phyloP scores from a whole-genome alignment of 2,797 vertebrate species.

The Sebastes paucispinis region DNA sequence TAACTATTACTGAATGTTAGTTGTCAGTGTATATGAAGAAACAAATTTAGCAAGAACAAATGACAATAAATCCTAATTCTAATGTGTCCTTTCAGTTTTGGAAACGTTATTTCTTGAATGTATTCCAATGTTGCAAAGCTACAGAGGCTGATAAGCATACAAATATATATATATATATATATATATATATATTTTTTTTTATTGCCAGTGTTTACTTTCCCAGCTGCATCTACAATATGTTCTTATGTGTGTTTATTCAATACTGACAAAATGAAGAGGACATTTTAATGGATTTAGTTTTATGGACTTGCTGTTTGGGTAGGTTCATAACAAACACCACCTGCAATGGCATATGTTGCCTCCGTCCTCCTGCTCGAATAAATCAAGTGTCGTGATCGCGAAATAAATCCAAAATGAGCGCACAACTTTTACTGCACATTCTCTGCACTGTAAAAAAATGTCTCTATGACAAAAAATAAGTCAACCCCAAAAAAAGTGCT shows the following conservation, averaged over 20 bases:
- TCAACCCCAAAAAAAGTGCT: not conserved
- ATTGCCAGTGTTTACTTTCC: conserved; percentile 12
- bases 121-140: not conserved
- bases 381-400: conserved; percentile 26
- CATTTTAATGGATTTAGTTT: conserved; percentile 53
- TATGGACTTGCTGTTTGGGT: conserved; percentile 27
- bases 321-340: conserved; percentile 56
- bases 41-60: not conserved
- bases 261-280: conserved; percentile 9
- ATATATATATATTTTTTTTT: not conserved
- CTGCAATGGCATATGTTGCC: conserved; percentile 58
- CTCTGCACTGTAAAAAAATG: not conserved
- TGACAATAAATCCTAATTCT: not conserved
- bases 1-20: not conserved
- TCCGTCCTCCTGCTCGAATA: conserved; percentile 24
- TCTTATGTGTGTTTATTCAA: conserved; percentile 20
- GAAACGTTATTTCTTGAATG: not conserved
- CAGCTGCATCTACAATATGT: conserved; percentile 27
- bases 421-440: conserved; percentile 12
- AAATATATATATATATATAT: not conserved
- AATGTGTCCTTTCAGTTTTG: not conserved
- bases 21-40: not conserved
- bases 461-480: not conserved
- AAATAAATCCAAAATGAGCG: conserved; percentile 21
- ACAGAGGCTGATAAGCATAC: not conserved